Evolutionary conservation across 2,888 invertebrate species (phyloP).

Genomic region (Sipunculus nudus): DNA sequence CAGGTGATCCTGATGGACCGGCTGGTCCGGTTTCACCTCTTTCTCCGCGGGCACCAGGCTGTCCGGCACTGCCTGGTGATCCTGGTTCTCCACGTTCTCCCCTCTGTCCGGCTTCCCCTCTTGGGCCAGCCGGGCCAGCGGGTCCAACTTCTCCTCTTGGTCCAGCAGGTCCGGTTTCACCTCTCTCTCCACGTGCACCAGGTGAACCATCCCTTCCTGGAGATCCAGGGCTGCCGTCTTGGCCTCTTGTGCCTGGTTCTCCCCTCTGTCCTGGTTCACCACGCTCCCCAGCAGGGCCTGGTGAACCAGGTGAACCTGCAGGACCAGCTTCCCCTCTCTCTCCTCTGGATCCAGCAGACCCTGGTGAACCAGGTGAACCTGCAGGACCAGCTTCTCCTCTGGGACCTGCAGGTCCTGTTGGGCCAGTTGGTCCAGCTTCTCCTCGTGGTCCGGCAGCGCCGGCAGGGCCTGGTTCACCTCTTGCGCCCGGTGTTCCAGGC

Average conservation of each 20-base stretch:
- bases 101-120: no score
- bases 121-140: not conserved
- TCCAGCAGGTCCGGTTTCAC: not conserved
- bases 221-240: slow-evolving; percentile 2
- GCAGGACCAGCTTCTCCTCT: slow-evolving; percentile 44
- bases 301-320: not conserved
- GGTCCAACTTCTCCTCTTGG: not conserved
- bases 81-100: slow-evolving; percentile 15
- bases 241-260: not conserved
- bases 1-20: slow-evolving; percentile 25
- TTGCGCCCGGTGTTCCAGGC: slow-evolving; percentile 7
- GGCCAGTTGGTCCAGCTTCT: slow-evolving; percentile 19
- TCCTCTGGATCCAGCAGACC: slow-evolving; percentile 27
- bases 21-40: slow-evolving; percentile 23
- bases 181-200: not conserved
- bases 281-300: not conserved
- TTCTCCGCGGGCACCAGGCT: slow-evolving; percentile 8
- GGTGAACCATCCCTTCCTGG: slow-evolving; percentile 1
- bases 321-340: slow-evolving; percentile 9
- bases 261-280: not conserved
- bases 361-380: slow-evolving; percentile 27
- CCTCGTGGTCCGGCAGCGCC: slow-evolving; percentile 22
- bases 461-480: slow-evolving; percentile 15
- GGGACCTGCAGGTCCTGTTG: slow-evolving; percentile 45
- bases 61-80: slow-evolving; percentile 11